These are phyloP conservation scores for Drosophila pseudoobscura DNA, from an alignment of 1,140 invertebrate species.

Conservation along the genomic window DNA sequence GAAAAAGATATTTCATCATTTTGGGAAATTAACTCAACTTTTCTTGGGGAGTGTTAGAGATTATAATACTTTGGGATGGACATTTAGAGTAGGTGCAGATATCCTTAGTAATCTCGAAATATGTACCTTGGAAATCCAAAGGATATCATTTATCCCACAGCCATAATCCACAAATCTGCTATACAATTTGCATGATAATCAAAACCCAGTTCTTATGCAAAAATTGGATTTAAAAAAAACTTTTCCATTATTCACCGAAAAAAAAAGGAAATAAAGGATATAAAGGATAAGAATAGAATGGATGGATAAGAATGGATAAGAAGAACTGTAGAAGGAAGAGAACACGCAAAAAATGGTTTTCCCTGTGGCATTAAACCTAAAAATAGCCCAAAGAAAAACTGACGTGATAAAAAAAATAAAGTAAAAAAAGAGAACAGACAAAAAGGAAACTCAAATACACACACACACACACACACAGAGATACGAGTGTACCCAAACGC, in stretches of 20 bases:
- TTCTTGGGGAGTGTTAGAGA: neutral
- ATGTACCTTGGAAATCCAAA: neutral
- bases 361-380: constrained; percentile 35
- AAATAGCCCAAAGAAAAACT: constrained; percentile 53
- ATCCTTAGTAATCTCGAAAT: neutral
- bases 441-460: constrained; percentile 36
- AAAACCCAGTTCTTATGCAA: constrained; percentile 39
- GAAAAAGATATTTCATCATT: constrained; percentile 8
- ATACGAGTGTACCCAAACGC: neutral
- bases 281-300: no score
- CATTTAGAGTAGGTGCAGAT: constrained; percentile 8
- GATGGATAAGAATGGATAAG: no score
- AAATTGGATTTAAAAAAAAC: constrained; percentile 44
- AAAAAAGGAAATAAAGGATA: neutral
- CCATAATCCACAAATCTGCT: constrained; percentile 30
- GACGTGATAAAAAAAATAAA: constrained; percentile 32
- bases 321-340: neutral
- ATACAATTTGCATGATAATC: constrained; percentile 43
- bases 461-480: constrained; percentile 10
- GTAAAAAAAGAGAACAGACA: constrained; percentile 2
- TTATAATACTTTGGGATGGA: neutral
- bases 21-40: constrained; percentile 11
- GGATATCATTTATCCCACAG: neutral
- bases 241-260: constrained; percentile 54
- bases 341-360: constrained; percentile 6